These are phyloP conservation scores for Bovichtus variegatus DNA, from an alignment of 2,797 vertebrate genomes.

Conservation along the genomic window DNA sequence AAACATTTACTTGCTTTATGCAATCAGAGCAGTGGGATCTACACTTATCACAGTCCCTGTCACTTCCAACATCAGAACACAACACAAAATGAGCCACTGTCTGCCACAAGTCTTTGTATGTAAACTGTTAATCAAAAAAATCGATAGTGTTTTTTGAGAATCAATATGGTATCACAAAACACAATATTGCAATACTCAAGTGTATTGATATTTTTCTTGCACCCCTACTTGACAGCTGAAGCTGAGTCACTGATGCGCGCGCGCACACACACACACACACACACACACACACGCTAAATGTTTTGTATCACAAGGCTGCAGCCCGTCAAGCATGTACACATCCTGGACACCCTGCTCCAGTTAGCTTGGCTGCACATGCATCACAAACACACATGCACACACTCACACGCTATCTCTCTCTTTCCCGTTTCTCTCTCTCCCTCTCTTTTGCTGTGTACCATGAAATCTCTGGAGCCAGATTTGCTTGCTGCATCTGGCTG, in stretches of 20 bases:
- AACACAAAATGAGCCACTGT: too few species aligned
- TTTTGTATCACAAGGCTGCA: constrained; percentile 61
- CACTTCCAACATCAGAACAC: too few species aligned
- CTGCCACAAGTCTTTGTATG: too few species aligned
- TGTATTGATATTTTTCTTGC: too few species aligned
- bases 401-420: constrained; percentile 25
- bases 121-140: too few species aligned
- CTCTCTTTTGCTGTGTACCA: constrained; percentile 45
- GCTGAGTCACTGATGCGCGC: constrained; percentile 66
- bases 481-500: constrained; percentile 69
- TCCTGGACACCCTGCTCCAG: constrained; percentile 76
- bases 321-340: constrained; percentile 64
- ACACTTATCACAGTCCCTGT: too few species aligned
- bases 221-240: constrained; percentile 48
- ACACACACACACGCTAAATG: constrained; percentile 37
- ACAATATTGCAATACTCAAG: too few species aligned
- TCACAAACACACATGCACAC: constrained; percentile 32
- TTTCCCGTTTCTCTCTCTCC: not conserved
- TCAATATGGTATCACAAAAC: too few species aligned
- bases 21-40: too few species aligned
- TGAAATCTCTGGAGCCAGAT: constrained; percentile 71
- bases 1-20: too few species aligned
- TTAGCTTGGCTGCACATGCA: constrained; percentile 76
- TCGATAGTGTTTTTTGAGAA: too few species aligned
- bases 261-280: constrained; percentile 24